Percentiles rank a stretch among this genome's conserved stretches.
Evolutionary conservation across 2,113 vertebrate species (phyloP).

Genomic region (Macrotis lagotis): DNA sequence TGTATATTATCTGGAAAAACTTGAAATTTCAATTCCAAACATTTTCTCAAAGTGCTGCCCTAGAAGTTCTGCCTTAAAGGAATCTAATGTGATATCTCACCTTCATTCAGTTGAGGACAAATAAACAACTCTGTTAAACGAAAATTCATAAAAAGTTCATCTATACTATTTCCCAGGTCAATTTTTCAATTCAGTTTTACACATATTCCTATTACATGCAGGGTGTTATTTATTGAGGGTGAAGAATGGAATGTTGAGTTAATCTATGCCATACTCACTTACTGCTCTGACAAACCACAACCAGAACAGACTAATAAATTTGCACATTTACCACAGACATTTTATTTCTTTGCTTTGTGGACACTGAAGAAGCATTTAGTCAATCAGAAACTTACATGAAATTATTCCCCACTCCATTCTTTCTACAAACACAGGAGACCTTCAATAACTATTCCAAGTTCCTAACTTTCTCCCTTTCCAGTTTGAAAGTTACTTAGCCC

Average conservation of each 20-base stretch:
- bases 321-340: neutral
- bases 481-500: neutral
- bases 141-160: neutral
- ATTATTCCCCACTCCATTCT: neutral
- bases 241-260: neutral
- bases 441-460: conserved; percentile 19
- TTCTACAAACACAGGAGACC: neutral
- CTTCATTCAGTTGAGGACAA: conserved; percentile 14
- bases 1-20: neutral
- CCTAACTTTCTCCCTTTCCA: neutral
- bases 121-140: conserved; percentile 4
- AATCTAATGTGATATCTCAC: conserved; percentile 28
- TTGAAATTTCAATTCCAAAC: conserved; percentile 32
- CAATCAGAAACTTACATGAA: neutral
- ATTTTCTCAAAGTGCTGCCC: neutral
- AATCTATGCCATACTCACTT: neutral
- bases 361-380: neutral
- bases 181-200: neutral
- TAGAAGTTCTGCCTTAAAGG: neutral
- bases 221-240: neutral
- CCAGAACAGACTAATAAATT: conserved; percentile 9
- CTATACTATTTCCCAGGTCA: neutral
- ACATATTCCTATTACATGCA: neutral
- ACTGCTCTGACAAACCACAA: neutral
- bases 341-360: neutral